Conservation (phyloP, 2,797 vertebrate genomes). For the Macropodus opercularis region DNA sequence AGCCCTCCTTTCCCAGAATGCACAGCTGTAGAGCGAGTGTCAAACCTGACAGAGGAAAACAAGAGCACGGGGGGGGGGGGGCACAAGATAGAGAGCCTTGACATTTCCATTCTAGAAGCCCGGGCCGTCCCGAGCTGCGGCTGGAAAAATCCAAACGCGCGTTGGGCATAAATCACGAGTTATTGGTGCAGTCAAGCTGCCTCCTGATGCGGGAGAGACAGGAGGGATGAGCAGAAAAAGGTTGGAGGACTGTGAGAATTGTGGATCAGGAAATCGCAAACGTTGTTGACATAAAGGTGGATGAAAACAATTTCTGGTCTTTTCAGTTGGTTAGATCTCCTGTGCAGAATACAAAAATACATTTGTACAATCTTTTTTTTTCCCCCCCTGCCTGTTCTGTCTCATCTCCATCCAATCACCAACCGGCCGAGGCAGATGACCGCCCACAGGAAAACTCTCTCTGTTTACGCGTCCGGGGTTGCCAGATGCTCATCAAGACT, state of each 20-base stretch:
- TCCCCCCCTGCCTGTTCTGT: too few species aligned
- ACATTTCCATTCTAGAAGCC: constrained; percentile 37
- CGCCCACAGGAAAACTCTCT: too few species aligned
- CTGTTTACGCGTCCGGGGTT: too few species aligned
- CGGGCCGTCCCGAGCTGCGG: constrained; percentile 5
- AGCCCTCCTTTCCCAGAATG: constrained; percentile 51
- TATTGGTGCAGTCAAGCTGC: constrained; percentile 13
- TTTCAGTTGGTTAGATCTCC: too few species aligned
- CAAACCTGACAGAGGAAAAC: constrained; percentile 40
- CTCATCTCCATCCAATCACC: too few species aligned
- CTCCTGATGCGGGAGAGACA: constrained; percentile 11
- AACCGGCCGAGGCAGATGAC: too few species aligned
- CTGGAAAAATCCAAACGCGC: constrained; percentile 23
- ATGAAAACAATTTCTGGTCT: background rate
- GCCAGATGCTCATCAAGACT: too few species aligned
- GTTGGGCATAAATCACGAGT: constrained; percentile 38
- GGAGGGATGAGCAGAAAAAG: constrained; percentile 2
- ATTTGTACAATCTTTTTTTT: too few species aligned
- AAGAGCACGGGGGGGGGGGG: too few species aligned
- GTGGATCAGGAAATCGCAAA: constrained; percentile 16
- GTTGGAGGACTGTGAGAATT: constrained; percentile 26
- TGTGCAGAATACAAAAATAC: too few species aligned
- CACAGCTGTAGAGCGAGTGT: constrained; percentile 15
- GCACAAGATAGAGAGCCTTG: constrained; percentile 16
- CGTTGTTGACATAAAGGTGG: background rate